Evolutionary conservation across 2,113 vertebrate genomes (phyloP), one percentile per base, ranked within the genome.

Genomic region (Marmota monax): DNA sequence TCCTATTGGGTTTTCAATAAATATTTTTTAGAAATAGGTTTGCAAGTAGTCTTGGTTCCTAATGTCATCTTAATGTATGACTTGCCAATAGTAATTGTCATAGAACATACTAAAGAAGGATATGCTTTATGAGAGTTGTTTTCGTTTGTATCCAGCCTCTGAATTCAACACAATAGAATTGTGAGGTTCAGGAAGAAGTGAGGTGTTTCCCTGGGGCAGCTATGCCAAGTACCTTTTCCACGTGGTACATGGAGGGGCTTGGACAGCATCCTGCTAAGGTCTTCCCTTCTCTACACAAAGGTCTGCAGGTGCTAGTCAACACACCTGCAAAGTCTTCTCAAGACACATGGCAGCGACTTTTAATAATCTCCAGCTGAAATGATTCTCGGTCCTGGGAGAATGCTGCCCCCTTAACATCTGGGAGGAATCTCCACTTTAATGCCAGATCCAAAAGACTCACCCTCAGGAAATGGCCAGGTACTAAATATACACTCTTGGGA

Each of bases 321-420:
- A 83, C 84, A 94, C 80, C 92, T 96, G 88, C 34, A 92, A 34
- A 14, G 2, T 83, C 89, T 85, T 92, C 83, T 92, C 88, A 87
- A 53, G 45, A 80, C 9, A 29, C n/a, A 48, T 2, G 2, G 74
- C 1, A 1, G 69, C 51, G 56, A 89, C 65, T 87, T 94, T 85
- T 69, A 89, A 90, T 89, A 74, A 96, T 73, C 56, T 96, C 51
- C 87, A 65, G 74, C 87, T 87, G 94, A 90, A 88, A 45, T n/a
- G n/a, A 84, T 56, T 56, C 63, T 16, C 9, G 87, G 94, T 65
- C 78, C 94, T 95, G 84, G 73, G 86, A 95, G 67, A 95, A 82
- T 3, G 18, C 86, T 94, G 37, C 39, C 89, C 83, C 42, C 23
- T 27, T 90, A 73, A 74, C 92, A 79, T 93, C 95, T 90, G 88